Conservation (phyloP, 2,113 vertebrate genomes). For the Octodon degus region DNA sequence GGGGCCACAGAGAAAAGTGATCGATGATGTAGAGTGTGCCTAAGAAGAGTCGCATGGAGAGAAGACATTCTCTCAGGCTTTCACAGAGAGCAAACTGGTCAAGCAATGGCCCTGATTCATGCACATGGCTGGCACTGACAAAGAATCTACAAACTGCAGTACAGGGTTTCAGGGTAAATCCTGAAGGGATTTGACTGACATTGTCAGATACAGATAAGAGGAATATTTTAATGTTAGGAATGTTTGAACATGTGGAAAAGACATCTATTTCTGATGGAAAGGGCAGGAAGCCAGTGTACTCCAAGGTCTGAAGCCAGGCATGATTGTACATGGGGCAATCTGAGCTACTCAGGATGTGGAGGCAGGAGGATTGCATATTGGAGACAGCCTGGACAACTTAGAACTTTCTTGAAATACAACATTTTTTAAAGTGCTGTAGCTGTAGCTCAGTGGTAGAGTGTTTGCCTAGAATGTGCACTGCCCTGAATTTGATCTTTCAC, state of each 20-base stretch:
- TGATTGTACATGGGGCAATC: not conserved
- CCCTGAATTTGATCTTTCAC: not conserved
- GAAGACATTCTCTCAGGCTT: too few relatives aligned
- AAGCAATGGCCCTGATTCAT: too few relatives aligned
- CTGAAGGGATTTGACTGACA: too few relatives aligned
- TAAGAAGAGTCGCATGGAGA: too few relatives aligned
- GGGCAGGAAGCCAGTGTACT: not conserved
- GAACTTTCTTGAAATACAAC: not conserved
- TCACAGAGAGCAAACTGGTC: too few relatives aligned
- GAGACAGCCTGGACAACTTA: not conserved
- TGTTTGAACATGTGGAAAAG: slow-evolving; percentile 40
- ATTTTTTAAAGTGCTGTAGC: not conserved
- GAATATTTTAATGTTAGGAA: slow-evolving; percentile 19
- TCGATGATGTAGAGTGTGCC: too few relatives aligned
- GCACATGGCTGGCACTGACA: too few relatives aligned
- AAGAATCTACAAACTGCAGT: too few relatives aligned
- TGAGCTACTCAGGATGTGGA: not conserved
- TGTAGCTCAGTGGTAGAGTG: not conserved
- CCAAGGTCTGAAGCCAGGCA: not conserved
- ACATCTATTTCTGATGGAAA: slow-evolving; percentile 39
- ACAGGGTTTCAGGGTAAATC: too few relatives aligned
- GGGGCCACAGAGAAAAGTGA: too few relatives aligned
- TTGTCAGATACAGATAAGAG: too few relatives aligned
- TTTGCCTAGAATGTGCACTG: not conserved
- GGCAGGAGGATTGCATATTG: not conserved